Conservation (phyloP, 2,113 vertebrate species). For the Aphelocoma coerulescens region DNA sequence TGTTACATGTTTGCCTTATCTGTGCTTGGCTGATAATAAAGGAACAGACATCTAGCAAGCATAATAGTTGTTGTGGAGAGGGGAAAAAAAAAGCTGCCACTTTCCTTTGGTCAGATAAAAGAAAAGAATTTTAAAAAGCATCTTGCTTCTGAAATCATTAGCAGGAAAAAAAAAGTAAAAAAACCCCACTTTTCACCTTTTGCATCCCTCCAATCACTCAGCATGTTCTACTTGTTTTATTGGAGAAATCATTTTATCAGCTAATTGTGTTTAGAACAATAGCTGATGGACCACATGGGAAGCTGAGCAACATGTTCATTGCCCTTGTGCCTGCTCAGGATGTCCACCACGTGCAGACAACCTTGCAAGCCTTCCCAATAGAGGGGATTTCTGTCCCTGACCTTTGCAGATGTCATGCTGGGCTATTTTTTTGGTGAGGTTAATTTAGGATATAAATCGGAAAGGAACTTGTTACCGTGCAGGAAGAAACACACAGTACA, state of each 20-base stretch:
- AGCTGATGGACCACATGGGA: constrained; percentile 52
- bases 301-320: constrained; percentile 34
- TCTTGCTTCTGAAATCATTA: background rate
- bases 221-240: background rate
- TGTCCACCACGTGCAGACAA: background rate
- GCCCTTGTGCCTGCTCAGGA: constrained; percentile 17
- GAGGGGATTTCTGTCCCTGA: background rate
- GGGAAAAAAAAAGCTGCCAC: rapidly evolving
- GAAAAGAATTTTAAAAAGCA: background rate
- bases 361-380: background rate
- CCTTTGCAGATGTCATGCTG: background rate
- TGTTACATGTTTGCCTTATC: constrained; percentile 16
- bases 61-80: background rate
- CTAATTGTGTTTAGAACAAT: constrained; percentile 71
- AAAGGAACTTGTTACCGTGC: background rate
- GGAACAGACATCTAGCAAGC: background rate
- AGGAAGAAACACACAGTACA: background rate
- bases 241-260: constrained; percentile 42
- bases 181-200: background rate
- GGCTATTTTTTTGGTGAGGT: constrained; percentile 15
- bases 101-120: background rate
- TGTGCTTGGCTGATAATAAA: constrained; percentile 13
- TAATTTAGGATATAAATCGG: constrained; percentile 27
- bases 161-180: background rate
- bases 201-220: background rate